A percentile compares a stretch with the other conserved stretches of the same genome.
These are phyloP conservation scores for Montipora capitata DNA, from an alignment of 92 coral and sea anemone genomes.

Conservation along the genomic window DNA sequence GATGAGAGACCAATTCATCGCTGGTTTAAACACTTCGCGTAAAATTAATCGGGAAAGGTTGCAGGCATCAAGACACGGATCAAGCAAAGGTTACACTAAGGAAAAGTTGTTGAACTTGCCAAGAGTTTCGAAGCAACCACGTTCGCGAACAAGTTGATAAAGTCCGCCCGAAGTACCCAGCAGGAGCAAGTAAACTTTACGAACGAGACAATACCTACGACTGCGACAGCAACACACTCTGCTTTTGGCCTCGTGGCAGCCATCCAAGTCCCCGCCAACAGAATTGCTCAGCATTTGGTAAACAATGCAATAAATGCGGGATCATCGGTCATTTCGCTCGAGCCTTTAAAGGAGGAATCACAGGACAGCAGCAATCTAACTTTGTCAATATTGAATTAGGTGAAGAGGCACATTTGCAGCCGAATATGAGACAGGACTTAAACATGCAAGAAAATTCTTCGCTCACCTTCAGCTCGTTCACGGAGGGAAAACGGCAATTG, in stretches of 20 bases:
- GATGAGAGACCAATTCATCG: slow-evolving; percentile 50
- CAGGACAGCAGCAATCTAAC: not conserved
- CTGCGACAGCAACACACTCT: not conserved
- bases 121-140: not conserved
- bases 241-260: not conserved
- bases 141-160: not conserved
- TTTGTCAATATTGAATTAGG: no score
- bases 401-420: not conserved
- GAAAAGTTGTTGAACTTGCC: not conserved
- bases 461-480: slow-evolving; percentile 62
- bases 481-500: slow-evolving; percentile 35
- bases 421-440: not conserved
- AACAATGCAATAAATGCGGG: slow-evolving; percentile 53
- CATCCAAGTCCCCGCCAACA: slow-evolving; percentile 64
- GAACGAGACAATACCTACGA: not conserved
- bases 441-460: slow-evolving; percentile 52
- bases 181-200: not conserved
- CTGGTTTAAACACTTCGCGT: slow-evolving; percentile 58
- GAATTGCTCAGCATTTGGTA: slow-evolving; percentile 61
- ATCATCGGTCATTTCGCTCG: slow-evolving; percentile 53
- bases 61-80: slow-evolving; percentile 36
- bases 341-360: not conserved
- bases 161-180: not conserved
- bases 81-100: slow-evolving; percentile 16
- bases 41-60: slow-evolving; percentile 58